Evolutionary conservation across 2,888 invertebrate species (phyloP).

Genomic region (Sinopyrophorus schimmeli): DNA sequence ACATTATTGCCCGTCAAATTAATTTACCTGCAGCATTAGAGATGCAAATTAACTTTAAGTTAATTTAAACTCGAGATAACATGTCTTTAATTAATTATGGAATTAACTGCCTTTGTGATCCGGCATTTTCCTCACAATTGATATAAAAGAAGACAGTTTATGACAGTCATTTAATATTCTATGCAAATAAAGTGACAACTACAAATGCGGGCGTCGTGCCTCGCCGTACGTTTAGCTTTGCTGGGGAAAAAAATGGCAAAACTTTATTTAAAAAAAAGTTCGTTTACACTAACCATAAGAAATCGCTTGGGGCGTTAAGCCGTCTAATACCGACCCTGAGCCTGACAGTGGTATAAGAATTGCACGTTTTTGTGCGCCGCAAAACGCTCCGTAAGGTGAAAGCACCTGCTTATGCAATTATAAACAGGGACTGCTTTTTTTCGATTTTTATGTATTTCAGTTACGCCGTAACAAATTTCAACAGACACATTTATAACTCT

Average conservation of each 20-base stretch:
- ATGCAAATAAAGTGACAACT: conserved; percentile 14
- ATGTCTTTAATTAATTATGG: conserved; percentile 36
- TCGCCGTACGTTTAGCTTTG: conserved; percentile 1
- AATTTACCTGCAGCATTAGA: conserved; percentile 37
- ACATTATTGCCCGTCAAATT: conserved; percentile 38
- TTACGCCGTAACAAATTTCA: conserved; percentile 12
- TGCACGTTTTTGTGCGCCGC: conserved; percentile 16
- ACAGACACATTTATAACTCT: conserved; percentile 13
- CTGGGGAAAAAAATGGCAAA: too few relatives aligned
- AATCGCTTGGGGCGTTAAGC: conserved; percentile 6
- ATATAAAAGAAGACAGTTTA: conserved; percentile 20
- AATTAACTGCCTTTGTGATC: conserved; percentile 28
- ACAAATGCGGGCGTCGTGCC: not conserved
- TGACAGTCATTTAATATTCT: conserved; percentile 23
- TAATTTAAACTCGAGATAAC: conserved; percentile 37
- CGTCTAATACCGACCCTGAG: conserved; percentile 14
- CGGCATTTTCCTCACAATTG: conserved; percentile 10
- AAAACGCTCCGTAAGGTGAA: conserved; percentile 21
- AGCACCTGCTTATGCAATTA: conserved; percentile 30
- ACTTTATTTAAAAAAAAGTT: conserved; percentile 9
- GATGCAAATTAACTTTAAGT: conserved; percentile 39
- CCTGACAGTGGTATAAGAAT: conserved; percentile 19
- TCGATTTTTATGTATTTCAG: conserved; percentile 8
- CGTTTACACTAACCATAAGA: conserved; percentile 3
- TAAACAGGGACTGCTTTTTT: conserved; percentile 14